Base-by-base conservation (phyloP, 2,888 invertebrate genomes). In the Charanyca ferruginea region DNA sequence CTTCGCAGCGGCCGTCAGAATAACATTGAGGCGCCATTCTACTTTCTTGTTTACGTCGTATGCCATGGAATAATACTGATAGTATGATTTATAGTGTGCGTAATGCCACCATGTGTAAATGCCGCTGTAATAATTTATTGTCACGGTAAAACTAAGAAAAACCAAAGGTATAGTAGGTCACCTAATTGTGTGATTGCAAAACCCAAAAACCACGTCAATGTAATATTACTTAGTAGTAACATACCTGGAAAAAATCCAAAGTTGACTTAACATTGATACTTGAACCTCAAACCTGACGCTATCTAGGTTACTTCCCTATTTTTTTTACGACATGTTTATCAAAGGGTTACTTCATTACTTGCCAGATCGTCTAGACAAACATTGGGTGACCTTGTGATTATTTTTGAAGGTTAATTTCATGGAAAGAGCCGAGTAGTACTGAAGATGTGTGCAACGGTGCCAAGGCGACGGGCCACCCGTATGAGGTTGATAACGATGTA, bases 381-480 rank as follows among this genome's bases (percentile, higher is more conserved):
- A 90, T 77, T 60, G 63, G 65, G 70, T 81, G 90, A 85, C 93
- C 94, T 92, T 93, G 91, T 81, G 66, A 77, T 77, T 72, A 79
- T 76, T 84, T 85, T 84, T 85, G 75, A 87, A 89, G 89, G 88
- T 83, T 84, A 87, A 84, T 85, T 82, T 76, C 82, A 81, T 91
- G 91, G 90, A 90, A 91, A 89, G 83, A 88, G 87, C 85, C 87
- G 79, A 62, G 66, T 78, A 69, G 74, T 54, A 86, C 86, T 83
- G 85, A 86, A 86, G 90, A 89, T 87, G 84, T 84, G 78, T 69
- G 78, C 79, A 94, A 90, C 83, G 86, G 88, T 90, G 94, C 89
- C 94, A 94, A 93, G 94, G 94, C 87, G 81, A 87, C 81, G 77
- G 82, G 77, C 77, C 79, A 88, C 95, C 95, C 95, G 93, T 93